Evolutionary conservation across 1,140 invertebrate species (phyloP).

Genomic region (Littorina saxatilis): DNA sequence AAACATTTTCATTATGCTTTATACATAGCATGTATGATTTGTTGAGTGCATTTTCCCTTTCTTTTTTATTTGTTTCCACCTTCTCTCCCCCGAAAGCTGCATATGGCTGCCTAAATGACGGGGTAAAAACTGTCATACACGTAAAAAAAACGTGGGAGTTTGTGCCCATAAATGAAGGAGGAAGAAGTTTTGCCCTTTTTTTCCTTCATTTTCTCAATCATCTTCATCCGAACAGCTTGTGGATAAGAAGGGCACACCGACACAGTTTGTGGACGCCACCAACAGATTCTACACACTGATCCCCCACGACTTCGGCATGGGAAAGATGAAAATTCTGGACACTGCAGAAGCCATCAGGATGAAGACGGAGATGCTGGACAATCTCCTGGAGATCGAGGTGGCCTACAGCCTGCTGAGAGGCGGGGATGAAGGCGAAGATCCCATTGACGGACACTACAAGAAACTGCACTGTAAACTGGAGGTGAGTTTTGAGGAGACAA

Average conservation of each 20-base stretch:
- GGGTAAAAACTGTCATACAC: no score
- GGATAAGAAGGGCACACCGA: constrained; percentile 73
- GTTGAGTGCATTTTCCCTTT: background rate
- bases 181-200: background rate
- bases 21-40: no score
- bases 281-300: constrained; percentile 96
- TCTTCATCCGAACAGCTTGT: constrained; percentile 61
- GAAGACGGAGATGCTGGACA: constrained; percentile 95
- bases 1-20: no score
- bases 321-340: constrained; percentile 88
- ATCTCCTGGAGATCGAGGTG: constrained; percentile 94
- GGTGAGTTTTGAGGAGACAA: no score
- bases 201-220: background rate
- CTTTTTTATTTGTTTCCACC: background rate
- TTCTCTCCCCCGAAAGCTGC: no score
- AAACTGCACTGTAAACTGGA: constrained; percentile 91
- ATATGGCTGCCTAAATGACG: no score
- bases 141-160: no score
- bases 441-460: constrained; percentile 92
- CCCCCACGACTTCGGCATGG: constrained; percentile 94
- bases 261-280: constrained; percentile 87
- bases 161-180: no score
- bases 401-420: constrained; percentile 91
- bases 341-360: constrained; percentile 86
- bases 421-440: constrained; percentile 79